Evolutionary conservation across 2,888 invertebrate genomes (phyloP), one percentile per base, ranked within the genome.

Genomic region (Buathra laborator): DNA sequence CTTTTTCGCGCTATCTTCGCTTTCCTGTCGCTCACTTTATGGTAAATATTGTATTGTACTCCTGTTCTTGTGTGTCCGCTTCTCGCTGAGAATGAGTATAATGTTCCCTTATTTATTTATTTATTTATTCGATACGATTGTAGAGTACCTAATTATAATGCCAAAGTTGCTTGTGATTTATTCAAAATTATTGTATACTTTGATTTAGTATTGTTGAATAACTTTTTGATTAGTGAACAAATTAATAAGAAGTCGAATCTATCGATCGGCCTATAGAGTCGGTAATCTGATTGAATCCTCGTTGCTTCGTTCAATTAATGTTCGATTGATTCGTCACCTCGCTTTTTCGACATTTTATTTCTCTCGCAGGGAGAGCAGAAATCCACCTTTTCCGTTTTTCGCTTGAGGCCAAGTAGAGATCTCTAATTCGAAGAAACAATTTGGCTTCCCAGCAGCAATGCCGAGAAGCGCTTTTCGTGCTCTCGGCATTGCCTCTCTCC

Each of bases 401-500:
- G 37, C 59, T 67, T 2, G 32, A 46, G 19, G 24, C 24, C 68
- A 51, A 75, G 74, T 53, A 43, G 62, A 75, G 59, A 75, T 67
- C 32, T 70, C 48, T 81, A 75, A 81, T 75, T 75, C 51, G 74
- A 75, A 68, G 75, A 75, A 81, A 75, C 75, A 81, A 75, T 81
- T 81, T 81, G 81, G 59, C 46, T 68, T 53, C 46, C 37, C 37
- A 32, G 29, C 43, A 19, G 7, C 56, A 71, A 37, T 37, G 32
- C 19, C 16, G 43, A 29, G 53, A 19, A 53, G 46, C 32, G 24
- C 67, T 74, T 56, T 74, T 32, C 56, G 46, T 14, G 37, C 12
- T 29, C 44, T 24, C 51, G 72, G 64, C 71, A 43, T 66, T 66
- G 44, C 12, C 46, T 66, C 43, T 10, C 37, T 51, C 24, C 24